phyloP scores from a whole-genome alignment of 2,888 invertebrate genomes.

The Petrophora chlorosata region DNA sequence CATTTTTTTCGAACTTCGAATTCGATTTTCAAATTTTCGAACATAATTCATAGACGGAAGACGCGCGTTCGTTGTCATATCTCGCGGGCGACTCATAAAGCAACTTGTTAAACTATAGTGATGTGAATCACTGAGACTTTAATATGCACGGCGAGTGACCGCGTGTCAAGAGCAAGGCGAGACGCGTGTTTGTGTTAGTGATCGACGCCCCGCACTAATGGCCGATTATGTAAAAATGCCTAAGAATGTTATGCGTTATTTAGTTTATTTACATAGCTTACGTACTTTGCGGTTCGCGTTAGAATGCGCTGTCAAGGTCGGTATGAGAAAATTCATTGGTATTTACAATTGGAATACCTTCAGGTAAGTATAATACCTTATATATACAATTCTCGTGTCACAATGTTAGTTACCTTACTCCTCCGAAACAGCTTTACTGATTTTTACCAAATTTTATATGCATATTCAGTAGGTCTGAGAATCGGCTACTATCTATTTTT shows the following conservation, averaged over 20 bases:
- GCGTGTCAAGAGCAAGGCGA: conserved; percentile 79
- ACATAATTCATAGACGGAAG: conserved; percentile 47
- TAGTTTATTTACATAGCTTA: conserved; percentile 26
- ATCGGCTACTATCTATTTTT: too few relatives aligned
- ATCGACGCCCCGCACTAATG: conserved; percentile 50
- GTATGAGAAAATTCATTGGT: conserved; percentile 2
- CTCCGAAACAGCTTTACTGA: too few relatives aligned
- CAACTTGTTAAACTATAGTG: conserved; percentile 64
- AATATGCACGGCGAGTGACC: conserved; percentile 81
- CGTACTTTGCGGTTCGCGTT: conserved; percentile 6
- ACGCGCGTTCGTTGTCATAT: conserved; percentile 58
- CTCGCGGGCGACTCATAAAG: conserved; percentile 66
- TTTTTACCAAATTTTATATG: too few relatives aligned
- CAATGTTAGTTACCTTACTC: too few relatives aligned
- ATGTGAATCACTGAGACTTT: conserved; percentile 78
- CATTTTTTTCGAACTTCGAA: conserved; percentile 42
- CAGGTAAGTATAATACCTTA: too few relatives aligned
- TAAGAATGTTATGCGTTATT: conserved; percentile 27
- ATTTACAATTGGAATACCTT: neutral
- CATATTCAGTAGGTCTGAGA: too few relatives aligned
- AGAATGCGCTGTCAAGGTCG: conserved; percentile 16
- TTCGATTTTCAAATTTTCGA: conserved; percentile 36
- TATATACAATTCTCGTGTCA: too few relatives aligned
- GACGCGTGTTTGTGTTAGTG: conserved; percentile 45
- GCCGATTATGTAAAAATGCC: conserved; percentile 52